Base-by-base conservation (phyloP, 2,797 vertebrate species). In the Pterois miles region DNA sequence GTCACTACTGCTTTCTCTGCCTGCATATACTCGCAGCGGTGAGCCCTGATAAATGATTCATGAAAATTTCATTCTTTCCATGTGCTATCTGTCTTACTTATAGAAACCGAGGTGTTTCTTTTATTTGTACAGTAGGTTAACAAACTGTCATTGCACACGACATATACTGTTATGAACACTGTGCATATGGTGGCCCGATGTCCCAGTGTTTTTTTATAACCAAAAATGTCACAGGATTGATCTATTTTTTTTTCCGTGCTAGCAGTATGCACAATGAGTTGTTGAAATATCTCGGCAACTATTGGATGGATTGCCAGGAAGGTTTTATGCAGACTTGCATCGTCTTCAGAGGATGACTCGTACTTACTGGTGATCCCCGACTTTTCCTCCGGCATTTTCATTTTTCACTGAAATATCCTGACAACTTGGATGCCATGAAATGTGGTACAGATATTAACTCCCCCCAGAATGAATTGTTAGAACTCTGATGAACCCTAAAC, bases 41-140 rank as follows among this genome's bases (percentile, higher is more conserved):
- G 22, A 63, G 54, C 63, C 74, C 62, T 65, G 78, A 85, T 85
- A 52, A 92, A 90, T 88, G 62, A 89, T 86, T 85, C 78, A 91
- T 86, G 71, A 69, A 81, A 52, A 66, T 70, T 20, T 76, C 5
- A 54, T 29, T 78, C 40, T 36, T 74, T 81, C 54, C 29, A 60
- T 78, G 67, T 53, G 40, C 53, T 83, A 58, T 76, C 33, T 29
- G 48, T 27, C 43, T 60, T 46, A 50, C 73, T 81, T 65, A 52
- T 22, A 76, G n/a, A 76, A 82, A 76, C 20, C 0, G 4, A 11
- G 2, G 14, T 34, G 33, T 62, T 81, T 88, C 53, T 79, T 78
- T 57, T 82, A 7, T 67, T 58, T 43, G 6, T 66, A 57, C 65
- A 76, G 36, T 43, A 25, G 43, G 31, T 68, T 62, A 25, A 34